phyloP scores from a whole-genome alignment of 2,797 vertebrate genomes.

The Rhabdomys pumilio region DNA sequence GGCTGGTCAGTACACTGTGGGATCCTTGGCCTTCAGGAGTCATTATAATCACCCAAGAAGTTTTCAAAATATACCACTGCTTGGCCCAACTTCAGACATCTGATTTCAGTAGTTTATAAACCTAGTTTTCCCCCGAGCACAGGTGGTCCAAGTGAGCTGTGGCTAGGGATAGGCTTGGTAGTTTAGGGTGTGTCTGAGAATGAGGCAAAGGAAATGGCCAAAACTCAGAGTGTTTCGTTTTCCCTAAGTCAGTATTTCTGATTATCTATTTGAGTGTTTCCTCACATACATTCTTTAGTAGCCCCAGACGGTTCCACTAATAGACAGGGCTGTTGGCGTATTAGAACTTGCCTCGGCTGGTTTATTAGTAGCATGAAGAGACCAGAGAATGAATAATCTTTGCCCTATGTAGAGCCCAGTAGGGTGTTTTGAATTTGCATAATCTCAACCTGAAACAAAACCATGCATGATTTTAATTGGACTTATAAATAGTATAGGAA shows the following conservation, averaged over 20 bases:
- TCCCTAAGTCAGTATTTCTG: neutral
- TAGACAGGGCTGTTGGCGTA: neutral
- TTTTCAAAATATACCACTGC: neutral
- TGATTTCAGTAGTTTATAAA: neutral
- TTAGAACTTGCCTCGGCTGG: neutral
- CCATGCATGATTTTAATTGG: neutral
- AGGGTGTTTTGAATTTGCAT: slow-evolving; percentile 2
- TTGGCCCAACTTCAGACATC: neutral
- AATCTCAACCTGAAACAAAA: slow-evolving; percentile 9
- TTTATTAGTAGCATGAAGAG: neutral
- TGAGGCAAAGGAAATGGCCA: neutral
- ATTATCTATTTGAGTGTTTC: neutral
- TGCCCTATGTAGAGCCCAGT: neutral
- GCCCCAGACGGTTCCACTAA: neutral
- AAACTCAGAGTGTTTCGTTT: neutral
- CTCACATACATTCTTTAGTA: neutral
- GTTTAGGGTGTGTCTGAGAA: neutral
- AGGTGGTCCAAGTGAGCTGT: neutral
- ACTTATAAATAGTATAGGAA: neutral
- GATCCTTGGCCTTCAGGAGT: neutral
- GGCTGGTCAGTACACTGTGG: neutral
- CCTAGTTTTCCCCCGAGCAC: neutral
- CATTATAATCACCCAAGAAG: neutral
- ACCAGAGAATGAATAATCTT: neutral
- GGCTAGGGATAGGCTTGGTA: neutral